Percentiles rank a stretch among this genome's conserved stretches.
These are phyloP conservation scores for Tautogolabrus adspersus DNA, from an alignment of 2,113 vertebrate species.

Conservation along the genomic window DNA sequence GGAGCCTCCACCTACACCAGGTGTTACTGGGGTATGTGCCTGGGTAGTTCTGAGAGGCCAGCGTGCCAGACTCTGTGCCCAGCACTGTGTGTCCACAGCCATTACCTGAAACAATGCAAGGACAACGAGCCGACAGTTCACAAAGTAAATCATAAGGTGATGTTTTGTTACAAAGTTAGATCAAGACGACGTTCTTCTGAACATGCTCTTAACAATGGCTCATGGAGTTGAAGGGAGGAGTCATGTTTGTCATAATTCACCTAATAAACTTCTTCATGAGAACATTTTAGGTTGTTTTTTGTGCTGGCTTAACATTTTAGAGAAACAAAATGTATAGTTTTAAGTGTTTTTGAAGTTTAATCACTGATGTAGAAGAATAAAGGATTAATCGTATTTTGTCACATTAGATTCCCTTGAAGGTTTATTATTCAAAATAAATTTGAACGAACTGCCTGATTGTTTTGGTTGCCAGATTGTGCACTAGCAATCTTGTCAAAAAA, in stretches of 20 bases:
- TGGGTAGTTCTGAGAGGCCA: slow-evolving; percentile 88
- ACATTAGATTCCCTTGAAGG: not conserved
- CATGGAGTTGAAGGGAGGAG: no score
- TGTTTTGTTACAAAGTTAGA: not conserved
- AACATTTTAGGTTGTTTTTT: no score
- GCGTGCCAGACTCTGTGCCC: slow-evolving; percentile 85
- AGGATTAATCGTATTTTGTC: not conserved
- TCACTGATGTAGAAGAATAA: not conserved
- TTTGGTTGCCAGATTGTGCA: not conserved
- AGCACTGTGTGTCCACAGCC: slow-evolving; percentile 88
- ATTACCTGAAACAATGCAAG: slow-evolving; percentile 78
- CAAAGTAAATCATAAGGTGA: not conserved
- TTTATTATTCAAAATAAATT: not conserved
- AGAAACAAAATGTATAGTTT: no score
- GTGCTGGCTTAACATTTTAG: no score
- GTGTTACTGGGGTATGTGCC: slow-evolving; percentile 89
- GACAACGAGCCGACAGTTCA: not conserved
- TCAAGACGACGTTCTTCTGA: no score
- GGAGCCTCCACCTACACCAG: slow-evolving; percentile 84
- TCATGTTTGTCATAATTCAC: no score
- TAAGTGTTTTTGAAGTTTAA: no score
- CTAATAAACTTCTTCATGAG: no score
- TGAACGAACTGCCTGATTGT: not conserved
- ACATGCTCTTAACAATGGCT: no score
- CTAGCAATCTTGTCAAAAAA: not conserved